These are phyloP conservation scores for Arctocebus calabarensis DNA, from an alignment of 2,797 vertebrate species.

Conservation along the genomic window DNA sequence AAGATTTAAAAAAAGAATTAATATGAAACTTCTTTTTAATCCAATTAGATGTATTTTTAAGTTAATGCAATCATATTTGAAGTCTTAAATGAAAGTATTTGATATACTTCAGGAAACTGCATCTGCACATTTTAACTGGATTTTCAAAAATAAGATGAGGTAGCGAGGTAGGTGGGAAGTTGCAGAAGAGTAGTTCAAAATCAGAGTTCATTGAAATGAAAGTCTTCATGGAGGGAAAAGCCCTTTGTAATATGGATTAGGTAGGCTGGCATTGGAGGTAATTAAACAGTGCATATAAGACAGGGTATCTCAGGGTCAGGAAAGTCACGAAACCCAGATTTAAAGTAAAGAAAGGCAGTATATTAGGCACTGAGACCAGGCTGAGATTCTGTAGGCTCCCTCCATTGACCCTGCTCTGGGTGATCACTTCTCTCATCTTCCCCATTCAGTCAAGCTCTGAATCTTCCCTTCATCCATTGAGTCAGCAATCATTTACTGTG, in stretches of 20 bases:
- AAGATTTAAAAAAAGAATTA: conserved; percentile 18
- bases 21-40: not conserved
- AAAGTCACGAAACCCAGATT: not conserved
- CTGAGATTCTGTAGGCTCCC: not conserved
- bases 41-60: not conserved
- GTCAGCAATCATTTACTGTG: not conserved
- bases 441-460: not conserved
- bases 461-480: not conserved
- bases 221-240: not conserved
- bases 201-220: not conserved
- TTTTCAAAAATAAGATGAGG: not conserved
- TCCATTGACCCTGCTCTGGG: not conserved
- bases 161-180: not conserved
- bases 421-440: not conserved
- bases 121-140: not conserved
- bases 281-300: not conserved
- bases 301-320: not conserved
- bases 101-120: not conserved
- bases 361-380: not conserved
- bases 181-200: not conserved
- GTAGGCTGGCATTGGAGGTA: not conserved
- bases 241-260: not conserved
- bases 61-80: not conserved
- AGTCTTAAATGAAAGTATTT: conserved; percentile 12
- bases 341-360: not conserved